phyloP scores from a whole-genome alignment of 2,888 invertebrate genomes.

The Phrixothrix hirtus region DNA sequence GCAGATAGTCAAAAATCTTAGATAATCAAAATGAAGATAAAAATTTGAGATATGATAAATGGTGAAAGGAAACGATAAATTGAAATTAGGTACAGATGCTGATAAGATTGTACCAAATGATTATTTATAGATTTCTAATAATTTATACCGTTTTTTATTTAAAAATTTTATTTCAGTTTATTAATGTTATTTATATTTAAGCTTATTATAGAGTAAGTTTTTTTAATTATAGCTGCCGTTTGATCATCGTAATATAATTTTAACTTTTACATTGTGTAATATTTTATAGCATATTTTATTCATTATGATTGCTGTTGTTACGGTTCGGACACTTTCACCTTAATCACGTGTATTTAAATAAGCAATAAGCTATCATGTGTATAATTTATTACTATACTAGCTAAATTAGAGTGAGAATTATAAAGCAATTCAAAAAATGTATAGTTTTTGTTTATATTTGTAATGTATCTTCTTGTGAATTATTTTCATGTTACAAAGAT shows the following conservation, averaged over 20 bases:
- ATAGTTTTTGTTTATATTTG: slow-evolving; percentile 8
- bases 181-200: no score
- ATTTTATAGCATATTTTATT: no score
- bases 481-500: slow-evolving; percentile 19
- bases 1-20: no score
- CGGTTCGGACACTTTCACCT: background rate
- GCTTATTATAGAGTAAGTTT: no score
- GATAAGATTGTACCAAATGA: no score
- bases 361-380: slow-evolving; percentile 17
- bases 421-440: slow-evolving; percentile 8
- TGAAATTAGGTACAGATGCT: no score
- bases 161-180: background rate
- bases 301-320: background rate
- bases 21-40: no score
- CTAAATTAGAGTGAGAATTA: slow-evolving; percentile 10
- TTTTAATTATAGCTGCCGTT: background rate
- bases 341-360: slow-evolving; percentile 8
- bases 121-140: no score
- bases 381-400: slow-evolving; percentile 12
- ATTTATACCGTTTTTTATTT: background rate
- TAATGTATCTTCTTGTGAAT: slow-evolving; percentile 4
- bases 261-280: no score
- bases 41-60: no score
- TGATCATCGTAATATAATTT: background rate
- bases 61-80: no score